Percentiles rank a stretch among this genome's conserved stretches.
Conservation (phyloP, 2,113 vertebrate genomes). For the Bufo gargarizans region DNA sequence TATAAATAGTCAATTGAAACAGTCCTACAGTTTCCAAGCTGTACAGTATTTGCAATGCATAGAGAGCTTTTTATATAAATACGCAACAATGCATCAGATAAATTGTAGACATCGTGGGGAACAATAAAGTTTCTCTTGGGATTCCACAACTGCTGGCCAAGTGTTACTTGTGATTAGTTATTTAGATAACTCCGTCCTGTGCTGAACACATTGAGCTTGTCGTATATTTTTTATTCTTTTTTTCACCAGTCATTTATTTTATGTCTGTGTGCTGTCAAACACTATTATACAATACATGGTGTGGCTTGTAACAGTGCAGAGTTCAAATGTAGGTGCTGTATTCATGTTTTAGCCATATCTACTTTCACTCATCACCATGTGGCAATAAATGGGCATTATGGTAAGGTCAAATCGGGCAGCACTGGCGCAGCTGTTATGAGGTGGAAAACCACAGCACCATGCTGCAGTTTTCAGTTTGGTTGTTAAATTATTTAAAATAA, state of each 20-base stretch:
- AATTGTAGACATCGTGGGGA: neutral
- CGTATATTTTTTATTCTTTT: neutral
- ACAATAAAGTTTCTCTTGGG: neutral
- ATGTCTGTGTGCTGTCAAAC: neutral
- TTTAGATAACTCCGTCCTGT: slow-evolving; percentile 9
- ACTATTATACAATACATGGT: neutral
- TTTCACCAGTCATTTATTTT: neutral
- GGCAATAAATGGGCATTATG: too few species aligned
- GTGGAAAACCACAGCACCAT: too few species aligned
- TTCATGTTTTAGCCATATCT: neutral
- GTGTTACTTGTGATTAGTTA: neutral
- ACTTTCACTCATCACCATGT: neutral
- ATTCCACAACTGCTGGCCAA: slow-evolving; percentile 1
- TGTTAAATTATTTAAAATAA: too few species aligned
- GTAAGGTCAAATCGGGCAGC: too few species aligned
- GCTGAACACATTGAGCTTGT: neutral
- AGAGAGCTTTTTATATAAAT: slow-evolving; percentile 11
- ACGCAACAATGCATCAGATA: neutral
- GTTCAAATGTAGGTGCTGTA: neutral
- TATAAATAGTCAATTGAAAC: slow-evolving; percentile 22
- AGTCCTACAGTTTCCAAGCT: neutral
- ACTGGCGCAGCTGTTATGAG: too few species aligned
- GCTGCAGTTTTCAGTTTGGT: too few species aligned
- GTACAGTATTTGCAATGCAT: slow-evolving; percentile 1
- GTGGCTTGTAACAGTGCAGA: neutral